Evolutionary conservation across 2,797 vertebrate species (phyloP).

Genomic region (Carapus acus): DNA sequence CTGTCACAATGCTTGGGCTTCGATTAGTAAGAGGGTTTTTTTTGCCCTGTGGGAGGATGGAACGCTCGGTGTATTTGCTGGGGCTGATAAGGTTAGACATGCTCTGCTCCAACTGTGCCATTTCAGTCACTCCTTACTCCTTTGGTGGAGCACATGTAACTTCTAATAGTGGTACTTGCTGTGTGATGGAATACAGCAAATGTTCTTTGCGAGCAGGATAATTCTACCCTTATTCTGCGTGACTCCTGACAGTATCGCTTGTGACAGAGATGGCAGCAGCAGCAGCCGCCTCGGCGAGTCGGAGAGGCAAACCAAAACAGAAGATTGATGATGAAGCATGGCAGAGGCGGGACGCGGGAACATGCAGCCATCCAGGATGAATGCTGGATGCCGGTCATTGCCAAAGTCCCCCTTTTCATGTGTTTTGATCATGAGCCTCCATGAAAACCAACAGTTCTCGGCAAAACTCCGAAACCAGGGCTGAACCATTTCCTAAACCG

Average conservation of each 20-base stretch:
- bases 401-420: conserved; percentile 51
- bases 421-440: conserved; percentile 62
- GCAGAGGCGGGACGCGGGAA: conserved; percentile 34
- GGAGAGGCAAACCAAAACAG: conserved; percentile 29
- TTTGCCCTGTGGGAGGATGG: conserved; percentile 43
- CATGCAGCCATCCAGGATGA: conserved; percentile 20
- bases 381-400: conserved; percentile 26
- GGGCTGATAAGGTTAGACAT: conserved; percentile 57
- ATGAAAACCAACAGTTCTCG: conserved; percentile 58
- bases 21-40: conserved; percentile 58
- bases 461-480: conserved; percentile 59
- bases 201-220: background rate
- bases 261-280: conserved; percentile 6
- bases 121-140: conserved; percentile 42
- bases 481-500: conserved; percentile 72
- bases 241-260: background rate
- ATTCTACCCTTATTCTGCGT: conserved; percentile 4
- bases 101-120: conserved; percentile 40
- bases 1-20: conserved; percentile 51
- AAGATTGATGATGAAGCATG: conserved; percentile 25
- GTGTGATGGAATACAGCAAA: conserved; percentile 14
- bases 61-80: conserved; percentile 36
- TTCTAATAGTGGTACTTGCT: conserved; percentile 18
- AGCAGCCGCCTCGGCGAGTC: background rate
- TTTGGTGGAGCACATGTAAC: conserved; percentile 33